Evolutionary conservation across 2,888 invertebrate species (phyloP), one percentile per base, ranked within the genome.

Genomic region (Harmothoe impar): DNA sequence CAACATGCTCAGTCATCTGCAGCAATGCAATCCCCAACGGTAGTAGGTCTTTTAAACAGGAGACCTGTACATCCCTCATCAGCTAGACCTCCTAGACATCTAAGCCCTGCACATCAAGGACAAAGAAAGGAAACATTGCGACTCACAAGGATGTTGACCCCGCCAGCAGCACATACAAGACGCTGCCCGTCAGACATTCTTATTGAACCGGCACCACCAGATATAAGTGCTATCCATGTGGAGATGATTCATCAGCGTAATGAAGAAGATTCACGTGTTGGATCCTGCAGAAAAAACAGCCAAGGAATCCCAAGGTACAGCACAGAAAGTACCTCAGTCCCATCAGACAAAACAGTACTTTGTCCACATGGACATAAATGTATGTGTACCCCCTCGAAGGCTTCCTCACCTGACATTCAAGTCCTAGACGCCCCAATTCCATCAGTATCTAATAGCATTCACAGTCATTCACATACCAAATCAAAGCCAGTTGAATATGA

Each of bases 21-120:
- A n/a, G 78, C 78, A 78, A 20, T 33, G 17, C 35, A 29, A 29
- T 20, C 78, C 78, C 78, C 78, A 78, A 78, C 78, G n/a, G 78
- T 78, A n/a, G 25, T 78, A 29, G n/a, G 78, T 35, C 78, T 78
- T 33, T 29, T 78, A 25, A 29, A 29, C 20, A 78, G 25, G 17
- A 3, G 7, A 7, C 33, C 78, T 29, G 62, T 62, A 15, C 62
- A 5, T 62, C 62, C 62, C 0, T n/a, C 78, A 33, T 29, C 25
- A 78, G 3, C 31, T 62, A n/a, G 20, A 15, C 3, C 23, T 62
- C 62, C 62, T 1, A n/a, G 23, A 62, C 62, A 62, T 33, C 78
- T 20, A 5, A 29, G n/a, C n/a, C 78, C 78, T 29, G 78, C 78
- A 33, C 78, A 78, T 29, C n/a, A 17, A 78, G 25, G 3, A 29